These are phyloP conservation scores for Scaptomyza cyrtandrae DNA, from an alignment of 2,888 invertebrate genomes.

Conservation along the genomic window DNA sequence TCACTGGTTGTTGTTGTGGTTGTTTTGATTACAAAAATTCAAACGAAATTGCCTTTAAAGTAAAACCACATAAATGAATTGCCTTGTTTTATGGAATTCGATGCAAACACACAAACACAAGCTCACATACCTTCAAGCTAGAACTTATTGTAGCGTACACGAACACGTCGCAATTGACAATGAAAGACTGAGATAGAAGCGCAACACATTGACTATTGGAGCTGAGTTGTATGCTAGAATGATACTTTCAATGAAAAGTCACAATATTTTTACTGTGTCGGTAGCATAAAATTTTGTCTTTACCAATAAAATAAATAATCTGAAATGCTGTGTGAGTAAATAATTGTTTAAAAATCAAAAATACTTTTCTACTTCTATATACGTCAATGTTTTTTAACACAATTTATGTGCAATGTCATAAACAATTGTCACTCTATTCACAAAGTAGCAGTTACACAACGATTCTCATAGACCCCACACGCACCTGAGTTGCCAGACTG, in stretches of 20 bases:
- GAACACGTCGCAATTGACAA: slow-evolving; percentile 16
- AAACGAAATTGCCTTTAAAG: not conserved
- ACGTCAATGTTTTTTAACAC: not conserved
- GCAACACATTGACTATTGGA: not conserved
- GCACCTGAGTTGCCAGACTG: slow-evolving; percentile 9
- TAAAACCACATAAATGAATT: slow-evolving; percentile 6
- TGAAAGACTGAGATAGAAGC: slow-evolving; percentile 8
- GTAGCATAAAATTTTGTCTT: not conserved
- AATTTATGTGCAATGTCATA: not conserved
- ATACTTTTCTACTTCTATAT: not conserved
- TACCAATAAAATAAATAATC: too few relatives aligned
- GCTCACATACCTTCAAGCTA: not conserved
- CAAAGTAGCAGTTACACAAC: slow-evolving; percentile 7
- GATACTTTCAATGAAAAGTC: slow-evolving; percentile 5
- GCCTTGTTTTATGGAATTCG: slow-evolving; percentile 1
- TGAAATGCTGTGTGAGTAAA: not conserved
- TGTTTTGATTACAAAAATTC: not conserved
- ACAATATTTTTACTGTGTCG: not conserved
- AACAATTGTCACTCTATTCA: not conserved
- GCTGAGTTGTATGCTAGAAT: slow-evolving; percentile 6
- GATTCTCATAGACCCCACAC: not conserved
- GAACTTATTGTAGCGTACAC: not conserved
- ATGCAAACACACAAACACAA: not conserved
- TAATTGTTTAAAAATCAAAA: not conserved
- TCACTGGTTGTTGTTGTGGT: slow-evolving; percentile 10